Evolutionary conservation across 2,888 invertebrate genomes (phyloP).

Genomic region (Perizoma flavofasciatum): DNA sequence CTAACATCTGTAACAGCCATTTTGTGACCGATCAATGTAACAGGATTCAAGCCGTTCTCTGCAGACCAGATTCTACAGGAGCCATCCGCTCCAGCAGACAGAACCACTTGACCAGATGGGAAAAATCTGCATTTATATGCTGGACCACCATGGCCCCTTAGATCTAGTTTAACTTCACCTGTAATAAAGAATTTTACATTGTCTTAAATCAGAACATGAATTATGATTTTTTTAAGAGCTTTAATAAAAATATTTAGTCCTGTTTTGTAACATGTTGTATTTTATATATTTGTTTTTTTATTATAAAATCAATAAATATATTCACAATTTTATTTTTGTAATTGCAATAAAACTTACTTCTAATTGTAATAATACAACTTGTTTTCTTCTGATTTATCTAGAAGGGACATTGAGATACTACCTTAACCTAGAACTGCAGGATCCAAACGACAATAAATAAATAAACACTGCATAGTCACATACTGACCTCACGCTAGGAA

Average conservation of each 20-base stretch:
- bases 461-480: too few species aligned
- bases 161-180: conserved; percentile 72
- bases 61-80: conserved; percentile 88
- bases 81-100: conserved; percentile 88
- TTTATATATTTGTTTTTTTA: too few species aligned
- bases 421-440: too few species aligned
- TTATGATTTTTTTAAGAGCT: background rate
- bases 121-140: conserved; percentile 87
- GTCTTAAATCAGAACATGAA: background rate
- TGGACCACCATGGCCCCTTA: conserved; percentile 87
- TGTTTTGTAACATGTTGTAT: background rate
- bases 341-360: too few species aligned
- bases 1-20: conserved; percentile 85
- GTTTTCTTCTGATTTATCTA: too few species aligned
- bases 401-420: too few species aligned
- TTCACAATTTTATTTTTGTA: too few species aligned
- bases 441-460: too few species aligned
- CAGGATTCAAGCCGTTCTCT: conserved; percentile 86
- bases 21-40: conserved; percentile 86
- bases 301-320: too few species aligned
- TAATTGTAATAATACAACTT: too few species aligned
- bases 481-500: too few species aligned
- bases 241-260: background rate
- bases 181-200: conserved; percentile 43
- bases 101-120: conserved; percentile 87